A percentile compares a stretch with the other conserved stretches of the same genome.
Conservation (phyloP, 1,140 invertebrate genomes). For the Pteromalus puparum region DNA sequence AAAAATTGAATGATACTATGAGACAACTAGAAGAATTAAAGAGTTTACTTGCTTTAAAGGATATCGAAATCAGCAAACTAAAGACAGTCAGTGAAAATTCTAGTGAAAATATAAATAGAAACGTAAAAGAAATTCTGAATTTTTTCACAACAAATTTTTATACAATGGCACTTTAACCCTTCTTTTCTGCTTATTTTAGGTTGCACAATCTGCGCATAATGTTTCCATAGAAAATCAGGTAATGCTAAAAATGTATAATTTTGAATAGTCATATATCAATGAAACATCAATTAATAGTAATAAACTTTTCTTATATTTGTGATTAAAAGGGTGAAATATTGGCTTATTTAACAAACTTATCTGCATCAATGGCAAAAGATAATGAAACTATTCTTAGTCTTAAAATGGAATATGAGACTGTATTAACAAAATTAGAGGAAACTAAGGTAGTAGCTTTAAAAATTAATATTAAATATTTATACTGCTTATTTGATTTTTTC, state of each 20-base stretch:
- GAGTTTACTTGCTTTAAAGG: conserved; percentile 24
- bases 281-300: neutral
- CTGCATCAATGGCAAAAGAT: conserved; percentile 60
- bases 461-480: neutral
- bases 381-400: conserved; percentile 57
- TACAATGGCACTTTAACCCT: neutral
- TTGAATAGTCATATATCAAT: conserved; percentile 15
- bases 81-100: conserved; percentile 24
- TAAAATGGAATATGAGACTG: conserved; percentile 57
- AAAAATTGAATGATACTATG: neutral
- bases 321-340: conserved; percentile 57
- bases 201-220: neutral
- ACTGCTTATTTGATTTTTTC: conserved; percentile 25
- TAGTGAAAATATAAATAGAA: conserved; percentile 13
- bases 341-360: conserved; percentile 56
- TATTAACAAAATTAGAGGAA: conserved; percentile 30
- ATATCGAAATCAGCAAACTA: conserved; percentile 38
- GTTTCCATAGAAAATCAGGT: conserved; percentile 14
- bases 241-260: conserved; percentile 15
- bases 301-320: neutral
- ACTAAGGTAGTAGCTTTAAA: conserved; percentile 32
- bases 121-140: conserved; percentile 8
- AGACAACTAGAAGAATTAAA: conserved; percentile 43
- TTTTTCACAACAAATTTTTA: conserved; percentile 21
- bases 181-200: conserved; percentile 14